A percentile compares a stretch with the other conserved stretches of the same genome.
These are phyloP conservation scores for Callyntrura guangdongensis DNA, from an alignment of 2,888 invertebrate genomes.

Conservation along the genomic window DNA sequence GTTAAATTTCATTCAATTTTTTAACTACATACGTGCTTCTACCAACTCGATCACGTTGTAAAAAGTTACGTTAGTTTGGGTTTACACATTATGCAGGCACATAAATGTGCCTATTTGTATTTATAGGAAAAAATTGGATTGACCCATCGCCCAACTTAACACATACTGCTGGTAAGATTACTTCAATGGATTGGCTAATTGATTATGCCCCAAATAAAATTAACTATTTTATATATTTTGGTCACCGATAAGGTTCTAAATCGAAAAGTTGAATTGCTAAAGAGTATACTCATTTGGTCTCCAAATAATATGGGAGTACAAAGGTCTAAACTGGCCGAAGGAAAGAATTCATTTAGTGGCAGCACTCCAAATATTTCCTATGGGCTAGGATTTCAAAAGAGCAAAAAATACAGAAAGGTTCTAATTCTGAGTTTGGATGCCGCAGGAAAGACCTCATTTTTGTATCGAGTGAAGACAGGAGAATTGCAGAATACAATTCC, in stretches of 20 bases:
- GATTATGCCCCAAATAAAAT: too few relatives aligned
- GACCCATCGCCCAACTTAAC: too few relatives aligned
- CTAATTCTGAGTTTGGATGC: conserved; percentile 73
- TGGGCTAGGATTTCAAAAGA: conserved; percentile 8
- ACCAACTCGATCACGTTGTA: too few relatives aligned
- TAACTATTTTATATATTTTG: too few relatives aligned
- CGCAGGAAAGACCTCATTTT: conserved; percentile 71
- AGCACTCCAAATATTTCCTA: conserved; percentile 15
- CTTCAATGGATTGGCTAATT: too few relatives aligned
- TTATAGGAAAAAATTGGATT: too few relatives aligned
- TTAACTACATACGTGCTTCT: background rate
- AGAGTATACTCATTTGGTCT: too few relatives aligned
- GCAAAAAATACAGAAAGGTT: conserved; percentile 61
- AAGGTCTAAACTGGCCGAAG: background rate
- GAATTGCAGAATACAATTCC: conserved; percentile 64
- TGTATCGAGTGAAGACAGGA: conserved; percentile 71
- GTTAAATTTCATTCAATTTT: conserved; percentile 8
- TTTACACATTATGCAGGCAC: too few relatives aligned
- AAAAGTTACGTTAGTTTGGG: background rate
- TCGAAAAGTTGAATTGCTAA: too few relatives aligned
- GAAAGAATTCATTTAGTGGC: background rate
- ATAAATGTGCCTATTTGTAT: too few relatives aligned
- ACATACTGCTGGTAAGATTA: too few relatives aligned
- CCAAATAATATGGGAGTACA: conserved; percentile 32
- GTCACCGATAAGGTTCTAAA: too few relatives aligned